Conservation (phyloP, 2,888 invertebrate genomes). For the Dioctria rufipes region DNA sequence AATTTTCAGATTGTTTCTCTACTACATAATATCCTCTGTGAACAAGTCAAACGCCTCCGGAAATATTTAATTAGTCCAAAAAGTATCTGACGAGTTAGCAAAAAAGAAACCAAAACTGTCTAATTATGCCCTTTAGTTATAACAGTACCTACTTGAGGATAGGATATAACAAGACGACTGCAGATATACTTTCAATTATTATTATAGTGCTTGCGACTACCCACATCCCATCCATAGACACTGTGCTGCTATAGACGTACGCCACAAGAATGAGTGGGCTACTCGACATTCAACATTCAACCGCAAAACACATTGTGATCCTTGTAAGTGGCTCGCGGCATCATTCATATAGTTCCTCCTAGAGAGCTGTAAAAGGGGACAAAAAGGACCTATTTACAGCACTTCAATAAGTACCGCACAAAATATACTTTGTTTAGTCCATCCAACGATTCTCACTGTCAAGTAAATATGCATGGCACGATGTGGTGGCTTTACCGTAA, state of each 20-base stretch:
- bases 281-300: conserved; percentile 21
- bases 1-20: too few relatives aligned
- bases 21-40: too few relatives aligned
- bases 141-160: background rate
- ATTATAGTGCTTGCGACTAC: conserved; percentile 16
- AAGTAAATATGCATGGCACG: background rate
- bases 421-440: background rate
- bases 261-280: background rate
- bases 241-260: background rate
- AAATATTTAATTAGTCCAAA: conserved; percentile 38
- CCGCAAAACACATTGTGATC: conserved; percentile 27
- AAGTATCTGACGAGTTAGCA: background rate
- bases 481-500: background rate
- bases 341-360: conserved; percentile 7
- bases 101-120: conserved; percentile 13
- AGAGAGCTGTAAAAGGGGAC: background rate
- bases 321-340: conserved; percentile 36
- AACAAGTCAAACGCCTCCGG: conserved; percentile 30
- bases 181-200: background rate
- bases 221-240: background rate
- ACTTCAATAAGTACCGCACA: conserved; percentile 10
- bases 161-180: conserved; percentile 24
- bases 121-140: conserved; percentile 38
- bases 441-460: conserved; percentile 12
- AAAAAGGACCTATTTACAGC: background rate